These are phyloP conservation scores for Neuroscelio doddi DNA, from an alignment of 2,888 invertebrate species.

Conservation along the genomic window DNA sequence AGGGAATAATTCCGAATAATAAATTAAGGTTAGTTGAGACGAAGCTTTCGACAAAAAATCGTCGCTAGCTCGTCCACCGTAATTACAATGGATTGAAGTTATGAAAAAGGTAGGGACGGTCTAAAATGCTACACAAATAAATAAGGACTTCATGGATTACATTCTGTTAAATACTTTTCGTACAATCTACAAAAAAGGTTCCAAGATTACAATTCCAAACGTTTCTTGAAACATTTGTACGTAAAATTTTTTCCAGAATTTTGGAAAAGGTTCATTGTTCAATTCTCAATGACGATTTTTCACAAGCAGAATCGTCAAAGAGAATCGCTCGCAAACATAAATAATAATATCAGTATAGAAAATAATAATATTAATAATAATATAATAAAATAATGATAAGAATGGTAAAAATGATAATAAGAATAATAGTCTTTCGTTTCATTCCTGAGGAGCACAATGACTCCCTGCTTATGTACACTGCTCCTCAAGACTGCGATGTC, in stretches of 20 bases:
- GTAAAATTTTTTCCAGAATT: conserved; percentile 20
- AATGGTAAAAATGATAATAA: conserved; percentile 27
- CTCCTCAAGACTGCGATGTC: conserved; percentile 37
- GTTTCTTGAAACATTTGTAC: no score
- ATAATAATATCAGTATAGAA: conserved; percentile 47
- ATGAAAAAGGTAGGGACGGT: conserved; percentile 12
- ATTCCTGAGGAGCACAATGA: conserved; percentile 43
- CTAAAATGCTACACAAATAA: conserved; percentile 39
- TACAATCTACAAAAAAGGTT: conserved; percentile 9
- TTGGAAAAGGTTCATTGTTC: conserved; percentile 7
- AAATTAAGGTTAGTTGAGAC: conserved; percentile 65
- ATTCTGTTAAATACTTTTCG: conserved; percentile 26
- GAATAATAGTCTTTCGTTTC: conserved; percentile 45
- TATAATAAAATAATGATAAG: conserved; percentile 23
- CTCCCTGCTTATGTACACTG: conserved; percentile 48
- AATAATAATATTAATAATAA: conserved; percentile 42
- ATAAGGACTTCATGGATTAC: conserved; percentile 27
- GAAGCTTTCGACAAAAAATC: conserved; percentile 22
- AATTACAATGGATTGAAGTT: conserved; percentile 28
- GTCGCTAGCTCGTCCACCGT: conserved; percentile 30
- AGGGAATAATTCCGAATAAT: conserved; percentile 60
- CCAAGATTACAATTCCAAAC: no score
- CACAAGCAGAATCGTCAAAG: background rate
- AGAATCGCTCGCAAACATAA: conserved; percentile 47
- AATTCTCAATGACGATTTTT: background rate